Percentiles rank a stretch among this genome's conserved stretches.
Evolutionary conservation across 2,113 vertebrate species (phyloP).

Genomic region (Dasypus novemcinctus): DNA sequence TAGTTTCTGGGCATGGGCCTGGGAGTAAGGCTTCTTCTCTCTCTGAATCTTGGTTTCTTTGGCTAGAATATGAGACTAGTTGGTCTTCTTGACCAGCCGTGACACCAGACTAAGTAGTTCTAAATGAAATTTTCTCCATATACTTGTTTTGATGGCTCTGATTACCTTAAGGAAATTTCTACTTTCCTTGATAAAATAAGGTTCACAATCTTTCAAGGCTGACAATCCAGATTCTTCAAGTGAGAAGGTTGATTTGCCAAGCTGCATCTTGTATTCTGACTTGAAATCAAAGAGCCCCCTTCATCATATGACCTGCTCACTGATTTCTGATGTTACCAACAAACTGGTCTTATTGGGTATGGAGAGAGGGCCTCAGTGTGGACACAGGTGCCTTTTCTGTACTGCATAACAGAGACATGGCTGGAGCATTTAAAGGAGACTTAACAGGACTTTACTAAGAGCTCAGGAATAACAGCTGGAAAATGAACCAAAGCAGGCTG

Average conservation of each 20-base stretch:
- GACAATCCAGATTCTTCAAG: not conserved
- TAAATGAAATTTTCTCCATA: not conserved
- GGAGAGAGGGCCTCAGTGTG: not conserved
- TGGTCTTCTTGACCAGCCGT: not conserved
- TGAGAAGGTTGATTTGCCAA: not conserved
- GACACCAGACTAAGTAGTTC: not conserved
- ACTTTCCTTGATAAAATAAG: not conserved
- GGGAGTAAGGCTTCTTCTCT: not conserved
- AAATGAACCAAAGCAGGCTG: not conserved
- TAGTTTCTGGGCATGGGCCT: not conserved
- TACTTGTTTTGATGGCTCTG: not conserved
- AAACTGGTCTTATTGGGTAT: not conserved
- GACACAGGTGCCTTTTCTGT: not conserved
- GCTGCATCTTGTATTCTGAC: not conserved
- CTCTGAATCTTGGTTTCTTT: not conserved
- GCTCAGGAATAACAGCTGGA: not conserved
- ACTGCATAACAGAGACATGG: not conserved
- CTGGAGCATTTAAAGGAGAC: not conserved
- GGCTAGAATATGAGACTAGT: not conserved
- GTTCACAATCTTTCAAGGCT: not conserved
- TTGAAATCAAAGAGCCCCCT: not conserved
- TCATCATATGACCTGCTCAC: not conserved
- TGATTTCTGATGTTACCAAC: not conserved
- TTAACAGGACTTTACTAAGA: not conserved
- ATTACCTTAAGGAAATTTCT: not conserved